Percentiles rank a stretch among this genome's conserved stretches.
These are phyloP conservation scores for Aspiorhynchus laticeps DNA, from an alignment of 2,113 vertebrate genomes.

Conservation along the genomic window DNA sequence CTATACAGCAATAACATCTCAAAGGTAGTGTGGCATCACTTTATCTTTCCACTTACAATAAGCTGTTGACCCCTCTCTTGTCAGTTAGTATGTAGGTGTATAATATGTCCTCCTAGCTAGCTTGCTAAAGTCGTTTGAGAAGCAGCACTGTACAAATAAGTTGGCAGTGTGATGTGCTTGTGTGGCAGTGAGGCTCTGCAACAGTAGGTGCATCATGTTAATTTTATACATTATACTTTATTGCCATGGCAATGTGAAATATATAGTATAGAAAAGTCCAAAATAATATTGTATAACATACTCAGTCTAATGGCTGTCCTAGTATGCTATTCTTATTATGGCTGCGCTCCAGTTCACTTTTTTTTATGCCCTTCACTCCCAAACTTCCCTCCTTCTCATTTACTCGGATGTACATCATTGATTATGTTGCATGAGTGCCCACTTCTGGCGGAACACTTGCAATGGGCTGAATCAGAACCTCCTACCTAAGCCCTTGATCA, in stretches of 20 bases:
- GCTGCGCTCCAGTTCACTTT: too few relatives aligned
- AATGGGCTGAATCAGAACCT: too few relatives aligned
- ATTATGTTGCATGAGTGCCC: too few relatives aligned
- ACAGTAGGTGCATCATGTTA: background rate
- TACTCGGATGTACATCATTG: too few relatives aligned
- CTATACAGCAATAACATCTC: background rate
- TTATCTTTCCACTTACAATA: background rate
- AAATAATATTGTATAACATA: background rate
- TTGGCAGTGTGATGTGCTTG: background rate
- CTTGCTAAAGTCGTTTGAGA: background rate
- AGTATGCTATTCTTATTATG: background rate
- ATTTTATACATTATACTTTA: background rate
- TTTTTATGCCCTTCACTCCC: too few relatives aligned
- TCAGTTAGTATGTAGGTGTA: background rate
- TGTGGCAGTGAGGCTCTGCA: background rate
- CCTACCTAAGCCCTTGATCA: too few relatives aligned
- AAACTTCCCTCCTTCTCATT: too few relatives aligned
- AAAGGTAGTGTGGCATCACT: background rate
- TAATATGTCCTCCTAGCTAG: background rate
- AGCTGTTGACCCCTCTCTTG: constrained; percentile 1
- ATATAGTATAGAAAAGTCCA: background rate
- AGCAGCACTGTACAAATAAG: background rate
- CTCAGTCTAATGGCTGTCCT: background rate
- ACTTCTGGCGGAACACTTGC: too few relatives aligned
- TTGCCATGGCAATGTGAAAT: background rate